Conservation (phyloP, 2,888 invertebrate genomes). For the Rotaria macrura region DNA sequence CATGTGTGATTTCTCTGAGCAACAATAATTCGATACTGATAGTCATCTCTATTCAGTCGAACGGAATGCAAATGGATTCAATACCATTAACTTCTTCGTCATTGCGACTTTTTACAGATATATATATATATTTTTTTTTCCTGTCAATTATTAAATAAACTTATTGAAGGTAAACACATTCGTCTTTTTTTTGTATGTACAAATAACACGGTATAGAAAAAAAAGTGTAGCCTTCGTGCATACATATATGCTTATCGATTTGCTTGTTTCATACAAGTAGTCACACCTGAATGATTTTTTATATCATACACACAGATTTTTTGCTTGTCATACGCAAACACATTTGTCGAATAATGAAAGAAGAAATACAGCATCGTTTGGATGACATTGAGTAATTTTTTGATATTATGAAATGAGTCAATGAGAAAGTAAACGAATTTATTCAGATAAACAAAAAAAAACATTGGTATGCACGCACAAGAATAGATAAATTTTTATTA, state of each 20-base stretch:
- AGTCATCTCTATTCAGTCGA: too few species aligned
- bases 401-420: not conserved
- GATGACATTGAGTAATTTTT: not conserved
- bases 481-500: not conserved
- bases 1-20: too few species aligned
- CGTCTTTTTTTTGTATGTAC: not conserved
- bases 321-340: not conserved
- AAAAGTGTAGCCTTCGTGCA: not conserved
- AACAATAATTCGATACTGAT: too few species aligned
- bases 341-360: not conserved
- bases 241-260: not conserved
- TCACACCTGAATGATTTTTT: not conserved
- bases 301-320: not conserved
- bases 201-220: not conserved
- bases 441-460: conserved; percentile 1
- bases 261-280: not conserved
- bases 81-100: too few species aligned
- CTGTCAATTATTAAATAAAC: not conserved
- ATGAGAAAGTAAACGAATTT: not conserved
- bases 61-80: too few species aligned
- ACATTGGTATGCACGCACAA: conserved; percentile 3
- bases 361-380: not conserved
- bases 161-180: not conserved
- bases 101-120: too few species aligned
- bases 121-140: not conserved